These are phyloP conservation scores for Pseudorasbora parva DNA, from an alignment of 2,113 vertebrate genomes.

Conservation along the genomic window DNA sequence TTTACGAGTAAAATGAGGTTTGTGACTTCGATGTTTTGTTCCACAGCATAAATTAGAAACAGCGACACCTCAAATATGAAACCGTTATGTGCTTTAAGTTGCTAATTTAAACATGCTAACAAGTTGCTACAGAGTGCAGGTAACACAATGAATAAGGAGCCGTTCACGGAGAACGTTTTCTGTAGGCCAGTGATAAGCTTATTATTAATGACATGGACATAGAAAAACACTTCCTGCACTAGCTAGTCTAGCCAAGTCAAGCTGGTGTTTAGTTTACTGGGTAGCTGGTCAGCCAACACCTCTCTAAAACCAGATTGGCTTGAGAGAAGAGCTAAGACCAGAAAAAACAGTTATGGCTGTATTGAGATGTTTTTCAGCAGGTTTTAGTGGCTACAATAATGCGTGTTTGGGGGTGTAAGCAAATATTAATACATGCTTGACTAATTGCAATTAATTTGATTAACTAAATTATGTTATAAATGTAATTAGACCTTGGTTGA, in stretches of 20 bases:
- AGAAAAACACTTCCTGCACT: neutral
- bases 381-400: neutral
- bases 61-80: neutral
- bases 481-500: neutral
- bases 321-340: neutral
- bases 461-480: neutral
- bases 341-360: neutral
- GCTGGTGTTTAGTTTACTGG: neutral
- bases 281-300: neutral
- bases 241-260: neutral
- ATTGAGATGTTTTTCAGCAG: neutral
- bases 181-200: neutral
- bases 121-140: neutral
- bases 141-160: neutral
- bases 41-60: conserved; percentile 9
- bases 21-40: neutral
- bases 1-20: conserved; percentile 8
- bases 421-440: neutral
- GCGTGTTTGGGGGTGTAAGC: neutral
- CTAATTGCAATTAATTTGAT: neutral
- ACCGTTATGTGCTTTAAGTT: neutral
- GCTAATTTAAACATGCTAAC: conserved; percentile 8
- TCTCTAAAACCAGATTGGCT: neutral
- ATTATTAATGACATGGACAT: neutral
- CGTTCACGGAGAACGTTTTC: neutral